Base-by-base conservation (phyloP, 2,888 invertebrate species). In the Microctonus aethiopoides region DNA sequence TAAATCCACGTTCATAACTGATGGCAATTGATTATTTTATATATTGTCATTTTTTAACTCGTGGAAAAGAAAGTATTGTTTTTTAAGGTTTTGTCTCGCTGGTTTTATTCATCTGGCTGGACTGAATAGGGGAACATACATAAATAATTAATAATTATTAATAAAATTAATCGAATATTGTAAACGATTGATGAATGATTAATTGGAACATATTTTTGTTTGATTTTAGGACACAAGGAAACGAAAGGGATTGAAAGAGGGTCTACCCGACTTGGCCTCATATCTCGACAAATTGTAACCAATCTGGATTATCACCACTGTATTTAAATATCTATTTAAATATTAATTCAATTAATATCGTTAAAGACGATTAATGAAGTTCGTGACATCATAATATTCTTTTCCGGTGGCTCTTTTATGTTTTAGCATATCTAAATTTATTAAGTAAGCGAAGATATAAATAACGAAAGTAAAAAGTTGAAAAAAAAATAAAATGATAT, bases 281-380 rank as follows among this genome's bases (percentile, higher is more conserved):
- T 99, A 97, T 89, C 90, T 98, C 90, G 99, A 99, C 92, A 99
- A 99, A 91, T 91, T 99, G 94, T 99, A 98, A 97, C 87, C 84
- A 77, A 73, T 75, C 78, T 77, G 78, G 76, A 76, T 77, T 76
- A 73, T 75, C 76, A 74, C 80, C 80, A 78, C 78, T 78, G 78
- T 85, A 85, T 84, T 85, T 81, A 84, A 83, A 83, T 83, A 84
- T 75, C 80, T 85, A 85, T 85, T 85, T 84, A 84, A 85, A 83
- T 82, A 83, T 82, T 84, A 85, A 83, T 84, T 84, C 79, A 83
- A 82, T 81, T 78, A 82, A 74, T 75, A 74, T 75, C 75, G 74
- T 72, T 62, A 73, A 74, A 72, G n/a, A 74, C 74, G 74, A 73
- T 73, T 54, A 32, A 68, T 41, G 46, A 56, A 65, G 46, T 65